phyloP scores from a whole-genome alignment of 1,140 invertebrate species.

The Alviniconcha marisindica region DNA sequence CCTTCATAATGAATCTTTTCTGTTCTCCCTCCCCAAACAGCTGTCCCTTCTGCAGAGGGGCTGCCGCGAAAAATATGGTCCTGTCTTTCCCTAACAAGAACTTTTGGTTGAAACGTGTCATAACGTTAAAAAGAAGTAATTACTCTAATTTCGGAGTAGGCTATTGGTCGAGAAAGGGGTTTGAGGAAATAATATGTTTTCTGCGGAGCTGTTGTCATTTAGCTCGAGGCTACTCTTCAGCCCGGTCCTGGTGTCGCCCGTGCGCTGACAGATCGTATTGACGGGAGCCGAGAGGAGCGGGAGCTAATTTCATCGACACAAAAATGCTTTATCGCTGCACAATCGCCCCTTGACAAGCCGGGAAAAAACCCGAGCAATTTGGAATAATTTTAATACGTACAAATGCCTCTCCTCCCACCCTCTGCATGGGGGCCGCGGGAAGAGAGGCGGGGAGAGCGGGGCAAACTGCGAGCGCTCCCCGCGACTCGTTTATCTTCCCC shows the following conservation, averaged over 20 bases:
- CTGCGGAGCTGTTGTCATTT: conserved; percentile 42
- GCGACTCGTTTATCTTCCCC: conserved; percentile 32
- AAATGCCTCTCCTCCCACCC: background rate
- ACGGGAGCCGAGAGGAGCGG: conserved; percentile 14
- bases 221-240: conserved; percentile 32
- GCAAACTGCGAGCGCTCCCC: background rate
- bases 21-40: background rate
- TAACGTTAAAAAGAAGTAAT: conserved; percentile 40
- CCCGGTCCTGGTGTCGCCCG: conserved; percentile 38
- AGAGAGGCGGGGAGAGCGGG: background rate
- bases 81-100: background rate
- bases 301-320: conserved; percentile 45
- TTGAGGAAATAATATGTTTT: conserved; percentile 52
- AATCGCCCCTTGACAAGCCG: conserved; percentile 35
- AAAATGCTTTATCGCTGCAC: conserved; percentile 35
- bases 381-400: conserved; percentile 44
- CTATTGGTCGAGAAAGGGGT: conserved; percentile 33
- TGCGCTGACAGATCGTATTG: conserved; percentile 43
- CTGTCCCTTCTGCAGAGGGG: background rate
- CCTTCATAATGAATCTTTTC: background rate
- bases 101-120: conserved; percentile 41
- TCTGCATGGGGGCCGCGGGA: conserved; percentile 15
- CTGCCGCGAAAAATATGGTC: conserved; percentile 19
- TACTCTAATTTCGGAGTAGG: conserved; percentile 43
- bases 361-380: conserved; percentile 34